Base-by-base conservation (phyloP, 1,140 invertebrate species). In the Chlorops oryzae region DNA sequence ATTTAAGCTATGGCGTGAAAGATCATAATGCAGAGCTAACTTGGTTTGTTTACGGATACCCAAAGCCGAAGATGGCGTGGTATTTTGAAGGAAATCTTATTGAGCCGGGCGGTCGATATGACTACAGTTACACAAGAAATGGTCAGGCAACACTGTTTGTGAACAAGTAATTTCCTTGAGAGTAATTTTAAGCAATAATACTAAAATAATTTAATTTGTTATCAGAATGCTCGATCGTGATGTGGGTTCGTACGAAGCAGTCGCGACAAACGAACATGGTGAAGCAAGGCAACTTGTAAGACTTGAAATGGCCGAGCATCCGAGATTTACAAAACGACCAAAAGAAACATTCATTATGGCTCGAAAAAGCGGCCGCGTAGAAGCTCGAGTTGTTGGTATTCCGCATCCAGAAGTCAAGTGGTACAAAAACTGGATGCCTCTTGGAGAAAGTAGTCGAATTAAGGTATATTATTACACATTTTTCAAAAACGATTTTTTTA, bases 351-450 rank as follows among this genome's bases (percentile, higher is more conserved):
- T 84, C 24, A 81, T 90, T 7, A 83, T 90, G 77, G 65, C 84
- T 3, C 74, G 90, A 37, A 82, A 83, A 47, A 81, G 78, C 40
- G 87, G 84, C 4, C 78, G 82, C 40, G 75, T 98, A 24, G 86
- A 88, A 63, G 95, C 93, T 35, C 79, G 87, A 42, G 83, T 98
- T 35, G 85, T 84, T 22, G 96, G 94, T 10, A 83, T 91, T 47
- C 96, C 96, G 1, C 85, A 86, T 60, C 95, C 96, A 1, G 90
- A 93, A 55, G 82, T 99, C n/a, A 94, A 91, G 67, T 97, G 92
- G 90, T 96, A 88, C 74, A 97, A 96, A 74, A 92, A 97, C 70
- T 96, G 92, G 92, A 86, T 90, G 63, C 92, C 90, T 2, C 65
- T 96, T 5, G 83, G 87, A 2, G 72, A 87, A 2, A 88, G 88